These are phyloP conservation scores for Dryoscopus gambensis DNA, from an alignment of 2,113 vertebrate genomes.

Conservation along the genomic window DNA sequence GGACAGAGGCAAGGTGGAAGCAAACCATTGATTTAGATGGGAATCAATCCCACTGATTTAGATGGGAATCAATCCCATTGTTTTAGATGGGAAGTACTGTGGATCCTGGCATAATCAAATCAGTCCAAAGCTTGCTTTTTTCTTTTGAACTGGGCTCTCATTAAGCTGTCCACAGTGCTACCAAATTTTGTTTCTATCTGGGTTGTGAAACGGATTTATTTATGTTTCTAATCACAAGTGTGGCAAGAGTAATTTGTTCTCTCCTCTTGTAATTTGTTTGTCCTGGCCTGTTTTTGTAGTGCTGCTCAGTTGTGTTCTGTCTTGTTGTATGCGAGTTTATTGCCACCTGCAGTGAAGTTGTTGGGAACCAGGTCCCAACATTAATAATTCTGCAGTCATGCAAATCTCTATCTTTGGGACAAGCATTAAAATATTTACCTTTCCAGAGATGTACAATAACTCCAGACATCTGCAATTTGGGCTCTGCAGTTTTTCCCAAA, in stretches of 20 bases:
- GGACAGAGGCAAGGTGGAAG: not conserved
- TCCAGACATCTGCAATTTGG: not conserved
- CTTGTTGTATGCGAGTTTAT: not conserved
- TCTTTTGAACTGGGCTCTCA: not conserved
- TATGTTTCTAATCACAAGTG: not conserved
- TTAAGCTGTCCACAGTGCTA: constrained; percentile 44
- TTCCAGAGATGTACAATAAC: not conserved
- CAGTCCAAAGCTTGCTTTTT: not conserved
- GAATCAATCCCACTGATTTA: not conserved
- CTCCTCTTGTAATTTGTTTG: not conserved
- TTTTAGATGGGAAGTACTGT: not conserved
- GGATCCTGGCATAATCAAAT: not conserved
- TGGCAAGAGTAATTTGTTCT: not conserved
- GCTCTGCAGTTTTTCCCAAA: not conserved
- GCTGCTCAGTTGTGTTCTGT: not conserved
- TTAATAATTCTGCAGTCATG: not conserved
- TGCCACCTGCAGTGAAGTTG: not conserved
- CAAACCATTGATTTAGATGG: not conserved
- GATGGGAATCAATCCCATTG: not conserved
- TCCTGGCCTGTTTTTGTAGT: not conserved
- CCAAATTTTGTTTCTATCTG: not conserved
- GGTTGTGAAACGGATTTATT: not conserved
- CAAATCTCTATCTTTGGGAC: not conserved
- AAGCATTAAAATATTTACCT: not conserved
- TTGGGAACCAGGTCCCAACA: not conserved